phyloP scores from a whole-genome alignment of 2,113 vertebrate genomes.

The Miniopterus natalensis region DNA sequence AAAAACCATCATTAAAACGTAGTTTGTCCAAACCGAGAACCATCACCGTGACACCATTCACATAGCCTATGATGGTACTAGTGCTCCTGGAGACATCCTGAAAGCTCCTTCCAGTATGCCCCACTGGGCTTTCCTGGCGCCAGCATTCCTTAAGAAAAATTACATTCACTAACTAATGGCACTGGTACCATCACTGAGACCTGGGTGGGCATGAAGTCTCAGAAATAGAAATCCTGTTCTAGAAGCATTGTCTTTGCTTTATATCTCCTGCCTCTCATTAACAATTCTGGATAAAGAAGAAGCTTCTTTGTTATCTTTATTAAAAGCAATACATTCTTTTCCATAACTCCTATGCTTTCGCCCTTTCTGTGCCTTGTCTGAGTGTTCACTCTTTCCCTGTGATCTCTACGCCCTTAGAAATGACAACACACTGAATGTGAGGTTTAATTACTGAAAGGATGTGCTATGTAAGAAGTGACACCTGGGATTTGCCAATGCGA shows the following conservation, averaged over 20 bases:
- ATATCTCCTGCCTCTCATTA: background rate
- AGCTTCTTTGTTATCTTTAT: conserved; percentile 3
- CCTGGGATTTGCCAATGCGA: conserved; percentile 30
- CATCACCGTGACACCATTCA: background rate
- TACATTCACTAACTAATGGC: background rate
- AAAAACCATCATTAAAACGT: background rate
- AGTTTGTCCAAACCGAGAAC: background rate
- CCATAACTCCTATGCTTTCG: background rate
- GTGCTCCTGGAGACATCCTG: background rate
- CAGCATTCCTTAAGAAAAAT: background rate
- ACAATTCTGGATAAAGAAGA: background rate
- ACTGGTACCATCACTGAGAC: background rate
- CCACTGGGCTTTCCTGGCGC: background rate
- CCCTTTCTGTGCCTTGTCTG: background rate
- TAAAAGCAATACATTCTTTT: background rate
- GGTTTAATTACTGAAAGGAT: conserved; percentile 33
- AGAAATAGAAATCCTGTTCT: background rate
- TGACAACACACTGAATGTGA: background rate
- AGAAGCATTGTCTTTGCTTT: background rate
- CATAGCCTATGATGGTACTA: background rate
- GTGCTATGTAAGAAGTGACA: background rate
- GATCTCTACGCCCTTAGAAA: conserved; percentile 21
- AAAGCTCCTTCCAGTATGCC: background rate
- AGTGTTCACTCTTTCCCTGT: background rate
- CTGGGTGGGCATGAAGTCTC: background rate